Evolutionary conservation across 2,888 invertebrate species (phyloP).

Genomic region (Clunio marinus): DNA sequence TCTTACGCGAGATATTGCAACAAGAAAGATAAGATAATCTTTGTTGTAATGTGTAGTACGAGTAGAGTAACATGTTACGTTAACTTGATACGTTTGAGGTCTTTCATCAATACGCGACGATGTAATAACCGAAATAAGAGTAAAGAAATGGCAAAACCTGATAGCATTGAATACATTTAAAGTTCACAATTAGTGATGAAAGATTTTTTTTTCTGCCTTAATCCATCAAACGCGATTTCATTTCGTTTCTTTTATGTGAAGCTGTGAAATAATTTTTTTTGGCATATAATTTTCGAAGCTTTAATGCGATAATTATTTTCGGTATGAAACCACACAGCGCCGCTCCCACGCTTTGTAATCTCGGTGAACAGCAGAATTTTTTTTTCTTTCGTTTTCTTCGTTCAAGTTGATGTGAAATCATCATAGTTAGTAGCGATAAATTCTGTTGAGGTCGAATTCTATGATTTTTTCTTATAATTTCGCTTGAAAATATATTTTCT

Average conservation of each 20-base stretch:
- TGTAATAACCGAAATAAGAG: conserved; percentile 10
- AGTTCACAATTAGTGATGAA: neutral
- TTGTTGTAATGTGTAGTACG: conserved; percentile 6
- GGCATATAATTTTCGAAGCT: neutral
- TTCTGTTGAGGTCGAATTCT: conserved; percentile 17
- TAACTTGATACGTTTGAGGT: neutral
- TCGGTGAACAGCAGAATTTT: conserved; percentile 10
- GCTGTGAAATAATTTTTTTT: conserved; percentile 11
- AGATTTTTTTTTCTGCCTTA: neutral
- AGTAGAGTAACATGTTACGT: neutral
- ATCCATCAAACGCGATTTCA: neutral
- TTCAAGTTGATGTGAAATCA: neutral
- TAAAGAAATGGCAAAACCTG: conserved; percentile 19
- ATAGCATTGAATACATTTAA: conserved; percentile 9
- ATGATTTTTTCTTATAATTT: conserved; percentile 9
- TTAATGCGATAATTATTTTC: neutral
- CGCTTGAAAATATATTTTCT: neutral
- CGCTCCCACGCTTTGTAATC: conserved; percentile 17
- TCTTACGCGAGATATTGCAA: neutral
- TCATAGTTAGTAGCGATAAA: neutral
- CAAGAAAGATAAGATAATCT: conserved; percentile 5
- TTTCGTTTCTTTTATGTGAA: too few relatives aligned
- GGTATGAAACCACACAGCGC: conserved; percentile 5
- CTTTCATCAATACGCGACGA: neutral
- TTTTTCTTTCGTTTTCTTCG: neutral